A percentile compares a stretch with the other conserved stretches of the same genome.
phyloP scores from a whole-genome alignment of 1,140 invertebrate species.

The Theocolax elegans region DNA sequence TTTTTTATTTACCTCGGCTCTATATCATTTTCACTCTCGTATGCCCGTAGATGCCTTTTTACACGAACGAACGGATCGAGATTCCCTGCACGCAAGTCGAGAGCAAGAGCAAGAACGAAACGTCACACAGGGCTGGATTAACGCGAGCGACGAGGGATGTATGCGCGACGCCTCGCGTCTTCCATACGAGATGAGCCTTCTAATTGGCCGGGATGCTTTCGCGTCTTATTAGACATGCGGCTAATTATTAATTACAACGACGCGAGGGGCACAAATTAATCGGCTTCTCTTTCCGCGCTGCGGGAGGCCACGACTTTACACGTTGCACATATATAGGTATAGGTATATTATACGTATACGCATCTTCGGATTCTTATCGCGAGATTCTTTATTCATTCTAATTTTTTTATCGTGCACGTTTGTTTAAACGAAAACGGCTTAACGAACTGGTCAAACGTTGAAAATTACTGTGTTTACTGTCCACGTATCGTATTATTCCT shows the following conservation, averaged over 20 bases:
- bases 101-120: neutral
- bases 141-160: neutral
- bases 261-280: constrained; percentile 54
- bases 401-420: no score
- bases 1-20: neutral
- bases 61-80: no score
- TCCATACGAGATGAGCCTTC: constrained; percentile 29
- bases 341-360: no score
- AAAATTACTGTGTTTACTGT: no score
- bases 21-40: neutral
- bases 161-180: constrained; percentile 4
- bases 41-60: neutral
- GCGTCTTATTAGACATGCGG: constrained; percentile 55
- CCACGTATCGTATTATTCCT: no score
- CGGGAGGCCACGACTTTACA: constrained; percentile 40
- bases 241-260: constrained; percentile 60
- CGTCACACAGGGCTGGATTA: neutral
- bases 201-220: constrained; percentile 53
- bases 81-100: constrained; percentile 14
- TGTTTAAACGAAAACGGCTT: no score
- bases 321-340: no score
- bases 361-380: no score
- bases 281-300: constrained; percentile 23
- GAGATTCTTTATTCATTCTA: no score
- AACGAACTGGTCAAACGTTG: no score